phyloP scores from a whole-genome alignment of 2,113 vertebrate species.

The Solea senegalensis region DNA sequence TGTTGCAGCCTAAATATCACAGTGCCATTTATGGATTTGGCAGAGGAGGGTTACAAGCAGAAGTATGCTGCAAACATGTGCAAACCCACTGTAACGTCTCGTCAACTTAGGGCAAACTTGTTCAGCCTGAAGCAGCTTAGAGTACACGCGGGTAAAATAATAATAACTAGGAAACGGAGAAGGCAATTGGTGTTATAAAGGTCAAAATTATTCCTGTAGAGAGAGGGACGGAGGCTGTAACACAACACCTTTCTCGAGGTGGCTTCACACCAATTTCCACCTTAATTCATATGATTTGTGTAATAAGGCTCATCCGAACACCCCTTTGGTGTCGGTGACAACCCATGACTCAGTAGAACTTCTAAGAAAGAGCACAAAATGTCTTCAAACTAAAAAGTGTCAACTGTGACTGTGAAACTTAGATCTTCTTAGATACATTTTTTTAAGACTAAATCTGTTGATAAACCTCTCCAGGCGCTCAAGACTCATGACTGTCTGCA shows the following conservation, averaged over 20 bases:
- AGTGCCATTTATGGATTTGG: too few relatives aligned
- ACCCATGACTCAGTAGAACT: background rate
- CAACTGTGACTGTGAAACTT: background rate
- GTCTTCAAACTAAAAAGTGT: background rate
- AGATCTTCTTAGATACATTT: background rate
- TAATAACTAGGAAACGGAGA: background rate
- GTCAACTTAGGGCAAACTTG: background rate
- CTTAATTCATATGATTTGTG: constrained; percentile 4
- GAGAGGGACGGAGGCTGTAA: background rate
- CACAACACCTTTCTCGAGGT: background rate
- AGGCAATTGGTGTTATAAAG: background rate
- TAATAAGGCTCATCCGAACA: constrained; percentile 1
- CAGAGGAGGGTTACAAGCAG: too few relatives aligned
- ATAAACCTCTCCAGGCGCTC: constrained; percentile 8
- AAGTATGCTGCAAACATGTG: background rate
- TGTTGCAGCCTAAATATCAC: too few relatives aligned
- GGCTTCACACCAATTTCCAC: constrained; percentile 19
- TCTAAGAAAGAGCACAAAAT: too few relatives aligned
- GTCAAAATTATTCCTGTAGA: background rate
- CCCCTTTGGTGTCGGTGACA: background rate
- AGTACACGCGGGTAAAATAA: background rate
- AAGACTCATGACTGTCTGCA: background rate
- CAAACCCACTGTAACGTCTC: background rate
- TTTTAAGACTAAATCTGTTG: constrained; percentile 9
- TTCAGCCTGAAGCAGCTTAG: background rate